These are phyloP conservation scores for Antheraea assamensis DNA, from an alignment of 2,888 invertebrate species.

Conservation along the genomic window DNA sequence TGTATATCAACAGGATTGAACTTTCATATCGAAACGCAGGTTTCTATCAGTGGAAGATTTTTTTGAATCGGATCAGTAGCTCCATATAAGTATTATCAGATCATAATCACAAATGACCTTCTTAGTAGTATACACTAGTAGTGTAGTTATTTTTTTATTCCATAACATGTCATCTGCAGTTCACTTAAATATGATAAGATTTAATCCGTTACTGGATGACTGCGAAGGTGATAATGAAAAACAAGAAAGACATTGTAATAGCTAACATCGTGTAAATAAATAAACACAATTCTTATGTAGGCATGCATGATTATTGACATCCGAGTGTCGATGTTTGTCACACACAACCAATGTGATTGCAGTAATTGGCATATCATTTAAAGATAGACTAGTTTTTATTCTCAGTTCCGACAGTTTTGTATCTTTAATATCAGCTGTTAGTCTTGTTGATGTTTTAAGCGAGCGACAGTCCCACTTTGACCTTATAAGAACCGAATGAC, in stretches of 20 bases:
- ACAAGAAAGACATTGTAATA: constrained; percentile 4
- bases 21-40: no score
- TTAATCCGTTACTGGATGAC: neutral
- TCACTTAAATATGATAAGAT: neutral
- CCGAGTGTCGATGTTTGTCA: neutral
- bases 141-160: neutral
- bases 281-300: neutral
- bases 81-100: no score
- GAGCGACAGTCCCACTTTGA: neutral
- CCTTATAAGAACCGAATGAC: neutral
- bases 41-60: no score
- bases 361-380: constrained; percentile 3
- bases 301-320: constrained; percentile 6
- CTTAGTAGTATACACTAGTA: neutral
- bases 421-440: neutral
- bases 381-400: neutral
- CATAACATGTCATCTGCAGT: neutral
- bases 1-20: no score
- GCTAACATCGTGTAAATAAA: neutral
- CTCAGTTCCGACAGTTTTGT: neutral
- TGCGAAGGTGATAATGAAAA: neutral
- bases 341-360: neutral
- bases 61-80: no score
- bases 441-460: neutral
- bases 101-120: no score